Evolutionary conservation across 2,113 vertebrate genomes (phyloP), one percentile per base, ranked within the genome.

Genomic region (Ceyx cyanopectus): DNA sequence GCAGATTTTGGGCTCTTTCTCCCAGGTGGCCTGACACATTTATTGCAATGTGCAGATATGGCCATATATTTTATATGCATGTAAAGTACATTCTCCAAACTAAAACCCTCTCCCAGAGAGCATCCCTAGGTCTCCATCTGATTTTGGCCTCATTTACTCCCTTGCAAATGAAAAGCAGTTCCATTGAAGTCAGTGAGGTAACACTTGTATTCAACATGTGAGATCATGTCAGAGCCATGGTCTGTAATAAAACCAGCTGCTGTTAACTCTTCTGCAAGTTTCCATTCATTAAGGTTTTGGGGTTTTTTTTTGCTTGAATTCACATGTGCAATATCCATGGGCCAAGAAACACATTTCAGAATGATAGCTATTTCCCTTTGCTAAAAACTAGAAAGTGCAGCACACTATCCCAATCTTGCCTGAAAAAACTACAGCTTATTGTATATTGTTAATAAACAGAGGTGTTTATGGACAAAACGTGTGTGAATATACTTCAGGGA

Each of bases 391-490:
- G 41, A 88, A 92, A 93, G 23, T 27, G 30, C 23, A 89, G 46
- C 53, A 81, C 96, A 69, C 61, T 56, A 51, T 17, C 68, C 65
- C 78, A 83, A 30, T 60, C 60, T 43, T 76, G 40, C 27, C 63
- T 40, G 46, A 46, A 85, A 60, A 84, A 93, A 61, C 17, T 76
- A 23, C 19, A 89, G 66, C 62, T 93, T 79, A 81, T 92, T 92
- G 60, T 67, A 74, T 91, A 92, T 91, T 92, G 84, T 93, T 95
- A 94, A 95, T 95, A 95, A 96, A 96, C 87, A 95, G 89, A 94
- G 72, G 91, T 67, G 87, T 94, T 96, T 96, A 94, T 96, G 92
- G 92, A 96, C 89, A 96, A 91, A 95, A 94, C 84, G 87, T 2
- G 24, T 87, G 86, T 66, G 67, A 93, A 77, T 69, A 61, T 51